Evolutionary conservation across 2,113 vertebrate species (phyloP).

Genomic region (Varanus salvator): DNA sequence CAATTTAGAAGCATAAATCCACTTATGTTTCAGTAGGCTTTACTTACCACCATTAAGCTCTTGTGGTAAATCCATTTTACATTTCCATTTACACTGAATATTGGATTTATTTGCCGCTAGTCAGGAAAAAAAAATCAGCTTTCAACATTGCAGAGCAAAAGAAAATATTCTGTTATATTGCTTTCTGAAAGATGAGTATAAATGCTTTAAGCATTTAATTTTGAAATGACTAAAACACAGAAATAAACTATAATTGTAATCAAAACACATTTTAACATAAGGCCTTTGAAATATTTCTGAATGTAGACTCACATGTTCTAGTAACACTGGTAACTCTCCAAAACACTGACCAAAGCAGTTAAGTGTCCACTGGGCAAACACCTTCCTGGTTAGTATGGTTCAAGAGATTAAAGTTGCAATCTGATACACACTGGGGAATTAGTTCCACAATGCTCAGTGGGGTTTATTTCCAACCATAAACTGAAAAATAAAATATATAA

Average conservation of each 20-base stretch:
- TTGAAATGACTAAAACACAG: neutral
- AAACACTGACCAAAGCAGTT: neutral
- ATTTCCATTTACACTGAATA: constrained; percentile 27
- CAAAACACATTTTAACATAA: neutral
- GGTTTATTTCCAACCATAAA: neutral
- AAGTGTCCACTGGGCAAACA: neutral
- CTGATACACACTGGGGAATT: neutral
- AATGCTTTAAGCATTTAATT: constrained; percentile 2
- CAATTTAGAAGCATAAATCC: constrained; percentile 19
- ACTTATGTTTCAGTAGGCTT: constrained; percentile 13
- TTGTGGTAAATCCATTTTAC: constrained; percentile 1
- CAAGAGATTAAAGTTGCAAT: neutral
- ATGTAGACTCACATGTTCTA: neutral
- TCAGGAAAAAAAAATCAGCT: neutral
- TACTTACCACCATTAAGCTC: neutral
- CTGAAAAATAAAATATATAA: too few species aligned
- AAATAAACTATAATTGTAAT: constrained; percentile 21
- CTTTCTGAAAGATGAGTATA: constrained; percentile 33
- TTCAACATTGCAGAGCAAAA: neutral
- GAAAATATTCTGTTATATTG: constrained; percentile 18
- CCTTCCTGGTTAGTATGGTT: neutral
- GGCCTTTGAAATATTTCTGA: neutral
- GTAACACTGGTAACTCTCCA: neutral
- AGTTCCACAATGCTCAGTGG: neutral
- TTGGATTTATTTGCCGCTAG: neutral